Conservation (phyloP, 2,797 vertebrate genomes). For the Micromesistius poutassou region DNA sequence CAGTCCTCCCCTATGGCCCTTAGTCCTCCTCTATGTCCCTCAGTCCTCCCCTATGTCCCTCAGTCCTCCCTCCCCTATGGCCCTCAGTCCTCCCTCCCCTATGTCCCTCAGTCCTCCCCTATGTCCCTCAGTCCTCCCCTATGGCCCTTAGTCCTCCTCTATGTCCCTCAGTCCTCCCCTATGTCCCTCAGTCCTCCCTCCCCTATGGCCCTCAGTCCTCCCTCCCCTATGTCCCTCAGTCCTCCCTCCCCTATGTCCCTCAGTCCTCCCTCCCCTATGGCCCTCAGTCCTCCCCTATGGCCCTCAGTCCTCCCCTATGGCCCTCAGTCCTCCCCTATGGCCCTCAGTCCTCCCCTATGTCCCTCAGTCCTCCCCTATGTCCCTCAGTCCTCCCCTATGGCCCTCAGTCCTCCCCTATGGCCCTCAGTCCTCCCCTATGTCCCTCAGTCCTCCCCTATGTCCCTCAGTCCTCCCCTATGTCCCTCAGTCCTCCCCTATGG, state of each 20-base stretch:
- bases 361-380: slow-evolving; percentile 84
- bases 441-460: no score
- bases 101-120: slow-evolving; percentile 68
- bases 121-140: slow-evolving; percentile 77
- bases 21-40: no score
- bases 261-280: slow-evolving; percentile 82
- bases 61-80: slow-evolving; percentile 78
- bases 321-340: slow-evolving; percentile 77
- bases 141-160: slow-evolving; percentile 56
- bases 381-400: no score
- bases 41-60: slow-evolving; percentile 81
- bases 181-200: slow-evolving; percentile 70
- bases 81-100: slow-evolving; percentile 68
- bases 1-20: slow-evolving; percentile 78
- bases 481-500: no score
- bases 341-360: slow-evolving; percentile 80
- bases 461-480: no score
- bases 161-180: slow-evolving; percentile 68
- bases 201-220: slow-evolving; percentile 75
- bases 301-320: slow-evolving; percentile 81
- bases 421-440: no score
- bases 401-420: no score
- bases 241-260: no score
- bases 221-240: slow-evolving; percentile 81
- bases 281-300: no score